phyloP scores from a whole-genome alignment of 2,888 invertebrate genomes.

The Aromia moschata region DNA sequence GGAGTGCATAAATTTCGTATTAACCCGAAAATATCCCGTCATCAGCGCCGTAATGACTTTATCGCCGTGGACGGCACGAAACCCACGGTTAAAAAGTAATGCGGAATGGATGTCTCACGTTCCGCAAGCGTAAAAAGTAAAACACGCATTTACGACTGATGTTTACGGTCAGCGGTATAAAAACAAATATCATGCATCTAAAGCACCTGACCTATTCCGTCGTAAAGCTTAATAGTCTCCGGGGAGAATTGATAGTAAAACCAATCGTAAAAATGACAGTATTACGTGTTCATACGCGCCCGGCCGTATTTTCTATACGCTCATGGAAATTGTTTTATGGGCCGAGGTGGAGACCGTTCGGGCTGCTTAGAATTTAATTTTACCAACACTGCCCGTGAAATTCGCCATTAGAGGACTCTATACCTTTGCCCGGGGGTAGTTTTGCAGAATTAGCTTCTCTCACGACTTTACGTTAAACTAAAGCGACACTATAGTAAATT shows the following conservation, averaged over 20 bases:
- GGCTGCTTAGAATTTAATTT: constrained; percentile 27
- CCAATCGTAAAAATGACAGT: constrained; percentile 55
- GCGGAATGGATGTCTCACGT: constrained; percentile 22
- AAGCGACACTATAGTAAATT: too few relatives aligned
- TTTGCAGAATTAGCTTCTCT: too few relatives aligned
- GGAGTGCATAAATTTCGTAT: background rate
- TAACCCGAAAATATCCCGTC: constrained; percentile 5
- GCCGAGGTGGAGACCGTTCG: constrained; percentile 8
- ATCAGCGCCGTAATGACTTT: constrained; percentile 16
- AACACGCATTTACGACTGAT: constrained; percentile 51
- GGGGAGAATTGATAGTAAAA: constrained; percentile 59
- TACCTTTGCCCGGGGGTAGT: too few relatives aligned
- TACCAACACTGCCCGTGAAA: constrained; percentile 1
- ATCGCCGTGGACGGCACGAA: constrained; percentile 8
- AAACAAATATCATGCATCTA: constrained; percentile 50
- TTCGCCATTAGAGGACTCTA: constrained; percentile 1
- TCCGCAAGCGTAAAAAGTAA: constrained; percentile 37
- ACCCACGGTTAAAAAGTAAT: constrained; percentile 23
- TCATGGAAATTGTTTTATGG: constrained; percentile 41
- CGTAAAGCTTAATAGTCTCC: constrained; percentile 58
- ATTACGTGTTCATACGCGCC: constrained; percentile 47
- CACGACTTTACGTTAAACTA: too few relatives aligned
- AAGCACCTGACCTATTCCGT: constrained; percentile 57
- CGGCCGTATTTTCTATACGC: constrained; percentile 20
- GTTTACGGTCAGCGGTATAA: constrained; percentile 55